Conservation (phyloP, 2,888 invertebrate genomes). For the Erebia ligea region DNA sequence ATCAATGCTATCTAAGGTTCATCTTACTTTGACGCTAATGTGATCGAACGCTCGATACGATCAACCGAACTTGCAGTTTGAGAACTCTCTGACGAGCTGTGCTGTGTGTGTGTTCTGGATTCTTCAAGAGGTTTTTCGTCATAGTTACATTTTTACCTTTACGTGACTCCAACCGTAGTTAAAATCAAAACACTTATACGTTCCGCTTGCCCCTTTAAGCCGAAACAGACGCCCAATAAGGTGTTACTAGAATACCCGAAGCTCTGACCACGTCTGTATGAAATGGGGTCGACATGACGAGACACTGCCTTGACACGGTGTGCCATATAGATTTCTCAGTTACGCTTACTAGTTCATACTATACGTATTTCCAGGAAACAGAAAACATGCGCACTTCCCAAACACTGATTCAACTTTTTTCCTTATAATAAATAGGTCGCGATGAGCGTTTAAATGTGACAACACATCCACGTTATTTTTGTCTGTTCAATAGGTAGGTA, state of each 20-base stretch:
- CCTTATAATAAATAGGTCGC: not conserved
- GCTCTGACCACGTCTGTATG: conserved; percentile 15
- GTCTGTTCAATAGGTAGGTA: too few relatives aligned
- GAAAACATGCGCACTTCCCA: conserved; percentile 25
- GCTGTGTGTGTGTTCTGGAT: too few relatives aligned
- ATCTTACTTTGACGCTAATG: too few relatives aligned
- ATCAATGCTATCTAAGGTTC: too few relatives aligned
- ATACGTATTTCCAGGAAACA: conserved; percentile 37
- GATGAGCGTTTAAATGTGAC: too few relatives aligned
- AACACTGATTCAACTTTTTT: not conserved
- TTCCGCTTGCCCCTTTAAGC: not conserved
- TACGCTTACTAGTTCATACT: conserved; percentile 26
- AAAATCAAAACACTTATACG: not conserved
- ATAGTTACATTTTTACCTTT: not conserved
- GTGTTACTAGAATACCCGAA: conserved; percentile 3
- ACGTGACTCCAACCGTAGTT: too few relatives aligned
- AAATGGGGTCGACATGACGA: conserved; percentile 30
- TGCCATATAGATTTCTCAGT: conserved; percentile 47
- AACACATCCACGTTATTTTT: too few relatives aligned
- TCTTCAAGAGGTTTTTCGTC: not conserved
- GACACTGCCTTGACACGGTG: conserved; percentile 42
- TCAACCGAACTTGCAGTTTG: too few relatives aligned
- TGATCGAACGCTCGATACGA: too few relatives aligned
- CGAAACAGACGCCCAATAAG: conserved; percentile 21
- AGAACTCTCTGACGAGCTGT: not conserved